Percentiles rank a stretch among this genome's conserved stretches.
phyloP scores from a whole-genome alignment of 2,113 vertebrate species.

The Ornithorhynchus anatinus region DNA sequence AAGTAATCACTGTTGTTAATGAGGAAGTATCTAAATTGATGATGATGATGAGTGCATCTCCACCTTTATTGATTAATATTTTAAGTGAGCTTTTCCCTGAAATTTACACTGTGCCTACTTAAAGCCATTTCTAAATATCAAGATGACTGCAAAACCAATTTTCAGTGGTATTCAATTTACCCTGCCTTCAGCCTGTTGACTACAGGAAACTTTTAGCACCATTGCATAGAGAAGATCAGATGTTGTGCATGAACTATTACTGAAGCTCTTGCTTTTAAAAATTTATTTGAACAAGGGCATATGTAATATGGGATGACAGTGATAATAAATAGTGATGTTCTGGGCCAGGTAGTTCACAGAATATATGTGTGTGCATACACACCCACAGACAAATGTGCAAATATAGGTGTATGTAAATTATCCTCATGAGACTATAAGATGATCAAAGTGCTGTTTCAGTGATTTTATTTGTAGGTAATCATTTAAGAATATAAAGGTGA shows the following conservation, averaged over 20 bases:
- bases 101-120: conserved; percentile 18
- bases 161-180: background rate
- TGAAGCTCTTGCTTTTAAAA: background rate
- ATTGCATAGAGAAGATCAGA: background rate
- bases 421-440: too few relatives aligned
- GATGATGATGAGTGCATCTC: conserved; percentile 29
- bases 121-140: conserved; percentile 15
- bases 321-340: background rate
- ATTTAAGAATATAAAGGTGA: too few relatives aligned
- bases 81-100: background rate
- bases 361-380: too few relatives aligned
- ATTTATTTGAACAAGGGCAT: background rate
- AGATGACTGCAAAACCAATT: background rate
- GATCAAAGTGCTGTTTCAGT: too few relatives aligned
- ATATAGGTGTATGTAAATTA: too few relatives aligned
- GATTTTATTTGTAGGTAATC: too few relatives aligned
- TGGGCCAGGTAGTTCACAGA: too few relatives aligned
- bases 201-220: background rate
- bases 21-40: conserved; percentile 49
- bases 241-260: background rate
- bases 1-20: conserved; percentile 56
- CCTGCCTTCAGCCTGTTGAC: too few relatives aligned
- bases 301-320: background rate
- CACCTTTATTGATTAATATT: conserved; percentile 50
- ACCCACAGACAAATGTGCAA: too few relatives aligned